Evolutionary conservation across 2,797 vertebrate species (phyloP).

Genomic region (Todus mexicanus): DNA sequence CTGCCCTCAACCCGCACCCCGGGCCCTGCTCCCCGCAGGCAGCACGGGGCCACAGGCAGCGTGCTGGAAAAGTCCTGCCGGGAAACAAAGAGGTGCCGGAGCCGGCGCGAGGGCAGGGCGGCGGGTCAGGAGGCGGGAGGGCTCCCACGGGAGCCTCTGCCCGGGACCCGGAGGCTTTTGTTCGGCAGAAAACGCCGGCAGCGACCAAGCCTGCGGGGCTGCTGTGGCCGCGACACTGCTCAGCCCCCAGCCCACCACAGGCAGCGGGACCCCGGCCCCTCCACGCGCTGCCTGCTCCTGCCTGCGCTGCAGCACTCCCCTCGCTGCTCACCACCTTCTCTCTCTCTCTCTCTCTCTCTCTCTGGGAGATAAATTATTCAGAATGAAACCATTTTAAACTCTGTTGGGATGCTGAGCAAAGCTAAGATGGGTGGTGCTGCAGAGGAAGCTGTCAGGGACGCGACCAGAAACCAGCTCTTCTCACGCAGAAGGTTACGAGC

Average conservation of each 20-base stretch:
- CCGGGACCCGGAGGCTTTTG: background rate
- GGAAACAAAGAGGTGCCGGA: background rate
- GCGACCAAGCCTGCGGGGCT: background rate
- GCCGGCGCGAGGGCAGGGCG: background rate
- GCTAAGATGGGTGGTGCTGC: conserved; percentile 55
- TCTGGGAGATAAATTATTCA: conserved; percentile 52
- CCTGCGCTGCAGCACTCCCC: background rate
- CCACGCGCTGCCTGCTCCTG: background rate
- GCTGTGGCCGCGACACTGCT: background rate
- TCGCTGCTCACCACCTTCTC: background rate
- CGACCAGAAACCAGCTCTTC: background rate
- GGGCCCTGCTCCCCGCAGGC: too few species aligned
- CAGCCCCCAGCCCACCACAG: background rate
- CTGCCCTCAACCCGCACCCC: too few species aligned
- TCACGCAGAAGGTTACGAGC: background rate
- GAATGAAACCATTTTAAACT: conserved; percentile 48
- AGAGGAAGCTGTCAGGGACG: background rate
- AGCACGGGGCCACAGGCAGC: background rate
- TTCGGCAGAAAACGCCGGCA: background rate
- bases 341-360: background rate
- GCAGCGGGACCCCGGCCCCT: background rate
- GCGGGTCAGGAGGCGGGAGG: background rate
- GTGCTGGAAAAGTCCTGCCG: background rate
- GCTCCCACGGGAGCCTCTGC: conserved; percentile 10
- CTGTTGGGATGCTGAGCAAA: conserved; percentile 33